Conservation (phyloP, 23 tunicate genomes). For the Phallusia fumigata region DNA sequence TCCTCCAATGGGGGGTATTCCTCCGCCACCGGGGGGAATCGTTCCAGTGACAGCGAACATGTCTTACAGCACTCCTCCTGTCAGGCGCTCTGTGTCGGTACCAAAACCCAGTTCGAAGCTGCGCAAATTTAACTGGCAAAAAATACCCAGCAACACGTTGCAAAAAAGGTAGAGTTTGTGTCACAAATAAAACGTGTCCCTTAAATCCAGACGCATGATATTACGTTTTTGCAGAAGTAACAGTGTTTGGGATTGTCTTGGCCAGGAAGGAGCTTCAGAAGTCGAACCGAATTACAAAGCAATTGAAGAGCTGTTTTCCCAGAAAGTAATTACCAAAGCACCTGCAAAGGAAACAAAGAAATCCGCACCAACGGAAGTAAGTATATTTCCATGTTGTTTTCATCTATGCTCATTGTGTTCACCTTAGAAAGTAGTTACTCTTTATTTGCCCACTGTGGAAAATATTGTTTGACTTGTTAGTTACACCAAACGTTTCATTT, state of each 20-base stretch:
- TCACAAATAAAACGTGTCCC: background rate
- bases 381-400: background rate
- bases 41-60: constrained; percentile 17
- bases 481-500: background rate
- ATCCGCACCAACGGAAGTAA: constrained; percentile 67
- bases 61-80: background rate
- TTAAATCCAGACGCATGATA: background rate
- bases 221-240: constrained; percentile 14
- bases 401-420: too few relatives aligned
- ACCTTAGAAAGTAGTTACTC: too few relatives aligned
- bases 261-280: constrained; percentile 7
- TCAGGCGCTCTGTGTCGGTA: constrained; percentile 53
- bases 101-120: constrained; percentile 87
- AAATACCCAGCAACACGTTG: constrained; percentile 60
- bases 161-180: constrained; percentile 30
- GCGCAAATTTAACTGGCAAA: constrained; percentile 94
- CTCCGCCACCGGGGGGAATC: constrained; percentile 31
- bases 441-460: too few relatives aligned
- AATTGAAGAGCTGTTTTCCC: constrained; percentile 83
- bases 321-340: constrained; percentile 66
- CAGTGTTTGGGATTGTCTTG: constrained; percentile 64
- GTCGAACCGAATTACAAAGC: constrained; percentile 71
- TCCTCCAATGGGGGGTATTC: constrained; percentile 52
- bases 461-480: too few relatives aligned
- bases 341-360: constrained; percentile 50